Evolutionary conservation across 2,797 vertebrate species (phyloP).

Genomic region (Oryzias dopingdopingensis): DNA sequence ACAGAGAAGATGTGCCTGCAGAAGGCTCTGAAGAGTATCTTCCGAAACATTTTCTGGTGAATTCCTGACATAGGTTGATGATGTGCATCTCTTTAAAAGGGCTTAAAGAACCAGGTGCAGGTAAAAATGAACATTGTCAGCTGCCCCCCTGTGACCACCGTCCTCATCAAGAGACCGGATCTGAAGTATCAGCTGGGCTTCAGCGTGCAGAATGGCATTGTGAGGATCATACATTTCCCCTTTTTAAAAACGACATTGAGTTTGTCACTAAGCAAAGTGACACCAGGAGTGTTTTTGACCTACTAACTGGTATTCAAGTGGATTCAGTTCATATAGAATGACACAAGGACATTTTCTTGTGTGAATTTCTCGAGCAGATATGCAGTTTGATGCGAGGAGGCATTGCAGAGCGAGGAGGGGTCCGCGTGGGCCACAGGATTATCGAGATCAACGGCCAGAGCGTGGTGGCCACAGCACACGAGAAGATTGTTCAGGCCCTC

Average conservation of each 20-base stretch:
- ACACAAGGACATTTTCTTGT: neutral
- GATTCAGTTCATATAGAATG: neutral
- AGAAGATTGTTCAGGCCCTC: constrained; percentile 98
- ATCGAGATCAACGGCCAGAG: constrained; percentile 99
- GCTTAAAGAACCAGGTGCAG: constrained; percentile 96
- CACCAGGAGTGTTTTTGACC: too few species aligned
- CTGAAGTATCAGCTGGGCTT: constrained; percentile 99
- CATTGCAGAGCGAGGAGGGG: constrained; percentile 94
- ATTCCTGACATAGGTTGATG: constrained; percentile 12
- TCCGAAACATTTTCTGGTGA: too few species aligned
- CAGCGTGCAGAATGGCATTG: constrained; percentile 98
- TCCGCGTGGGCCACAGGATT: constrained; percentile 94
- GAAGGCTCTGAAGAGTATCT: too few species aligned
- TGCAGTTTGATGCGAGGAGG: constrained; percentile 98
- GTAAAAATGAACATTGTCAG: constrained; percentile 99
- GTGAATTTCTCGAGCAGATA: constrained; percentile 76
- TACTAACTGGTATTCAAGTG: too few species aligned
- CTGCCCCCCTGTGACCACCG: constrained; percentile 97
- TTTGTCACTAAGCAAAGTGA: too few species aligned
- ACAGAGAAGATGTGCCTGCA: neutral
- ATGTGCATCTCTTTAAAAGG: constrained; percentile 73
- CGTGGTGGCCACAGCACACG: constrained; percentile 96
- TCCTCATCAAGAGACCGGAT: constrained; percentile 98
- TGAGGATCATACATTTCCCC: constrained; percentile 52
- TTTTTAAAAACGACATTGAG: neutral